Evolutionary conservation across 2,113 vertebrate species (phyloP), one percentile per base, ranked within the genome.

Genomic region (Chrysemys picta): DNA sequence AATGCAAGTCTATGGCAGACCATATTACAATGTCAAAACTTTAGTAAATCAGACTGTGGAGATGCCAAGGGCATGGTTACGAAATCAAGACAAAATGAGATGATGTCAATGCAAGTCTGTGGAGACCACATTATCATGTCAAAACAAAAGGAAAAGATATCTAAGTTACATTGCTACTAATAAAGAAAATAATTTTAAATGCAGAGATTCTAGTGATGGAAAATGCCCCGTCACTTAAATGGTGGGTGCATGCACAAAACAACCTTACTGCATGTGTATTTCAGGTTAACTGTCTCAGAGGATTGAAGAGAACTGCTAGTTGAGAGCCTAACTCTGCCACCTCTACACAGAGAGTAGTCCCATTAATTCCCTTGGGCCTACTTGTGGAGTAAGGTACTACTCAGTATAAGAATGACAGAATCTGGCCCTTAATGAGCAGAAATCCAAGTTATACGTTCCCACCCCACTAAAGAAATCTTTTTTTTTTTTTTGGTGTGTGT

Each of bases 1-100:
- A 97, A 90, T 94, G 29, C 38, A 94, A 78, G 93, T 83, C 93
- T 95, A 72, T 65, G 65, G 92, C 21, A 95, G 90, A 97, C 85
- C 72, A 78, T 5, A 86, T 57, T 96, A 81, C 38, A 92, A 78
- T 90, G 57, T 91, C 49, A 96, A 97, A 95, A 50, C 35, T 75
- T 94, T 89, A 82, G 35, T 89, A 96, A 96, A 95, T 93, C n/a
- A 87, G 13, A 82, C 57, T 86, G n/a, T 76, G 45, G 85, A 80
- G 57, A 94, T 11, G 65, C 59, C 16, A 90, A 88, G 42, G 42
- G 8, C 59, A 79, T 54, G 35, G 4, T 8, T 91, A 69, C 7
- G 13, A 16, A 85, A 93, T 91, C 83, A 96, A 90, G 81, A 90
- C 4, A 72, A 96, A 96, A 91, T 84, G 21, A 85, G 21, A 88